These are phyloP conservation scores for Scaptomyza pallida DNA, from an alignment of 1,140 invertebrate genomes.

Conservation along the genomic window DNA sequence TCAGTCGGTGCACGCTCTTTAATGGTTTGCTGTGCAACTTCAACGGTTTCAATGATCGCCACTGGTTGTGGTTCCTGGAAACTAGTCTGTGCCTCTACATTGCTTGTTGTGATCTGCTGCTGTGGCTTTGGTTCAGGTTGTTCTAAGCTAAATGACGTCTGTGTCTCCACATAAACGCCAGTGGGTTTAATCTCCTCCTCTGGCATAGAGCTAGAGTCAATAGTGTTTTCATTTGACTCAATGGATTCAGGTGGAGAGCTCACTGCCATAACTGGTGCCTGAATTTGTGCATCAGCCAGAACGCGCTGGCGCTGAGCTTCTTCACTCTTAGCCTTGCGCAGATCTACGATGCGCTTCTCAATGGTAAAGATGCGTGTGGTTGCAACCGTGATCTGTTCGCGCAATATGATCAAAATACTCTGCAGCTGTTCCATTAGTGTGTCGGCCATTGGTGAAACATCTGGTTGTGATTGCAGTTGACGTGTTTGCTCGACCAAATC, in stretches of 20 bases:
- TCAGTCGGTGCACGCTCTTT: constrained; percentile 85
- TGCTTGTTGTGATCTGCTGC: constrained; percentile 81
- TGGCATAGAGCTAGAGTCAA: constrained; percentile 77
- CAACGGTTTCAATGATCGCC: constrained; percentile 58
- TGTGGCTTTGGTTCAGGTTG: constrained; percentile 16
- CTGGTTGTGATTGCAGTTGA: constrained; percentile 70
- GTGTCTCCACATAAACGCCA: constrained; percentile 83
- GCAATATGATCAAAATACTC: constrained; percentile 70
- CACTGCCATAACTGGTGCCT: constrained; percentile 38
- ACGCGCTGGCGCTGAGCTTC: constrained; percentile 66
- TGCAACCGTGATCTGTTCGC: constrained; percentile 77
- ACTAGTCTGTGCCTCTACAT: constrained; percentile 87
- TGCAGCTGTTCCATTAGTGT: constrained; percentile 75
- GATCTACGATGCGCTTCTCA: constrained; percentile 76
- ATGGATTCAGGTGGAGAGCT: constrained; percentile 48
- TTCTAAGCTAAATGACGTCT: constrained; percentile 85
- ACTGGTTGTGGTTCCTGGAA: constrained; percentile 78
- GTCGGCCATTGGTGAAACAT: constrained; percentile 75
- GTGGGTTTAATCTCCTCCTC: constrained; percentile 72
- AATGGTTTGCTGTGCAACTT: constrained; percentile 72
- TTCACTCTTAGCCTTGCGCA: constrained; percentile 69
- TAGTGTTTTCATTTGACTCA: constrained; percentile 70
- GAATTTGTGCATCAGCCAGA: constrained; percentile 65
- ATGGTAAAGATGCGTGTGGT: constrained; percentile 78
- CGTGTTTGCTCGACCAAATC: constrained; percentile 76